Evolutionary conservation across 2,113 vertebrate species (phyloP), one percentile per base, ranked within the genome.

Genomic region (Apaloderma vittatum): DNA sequence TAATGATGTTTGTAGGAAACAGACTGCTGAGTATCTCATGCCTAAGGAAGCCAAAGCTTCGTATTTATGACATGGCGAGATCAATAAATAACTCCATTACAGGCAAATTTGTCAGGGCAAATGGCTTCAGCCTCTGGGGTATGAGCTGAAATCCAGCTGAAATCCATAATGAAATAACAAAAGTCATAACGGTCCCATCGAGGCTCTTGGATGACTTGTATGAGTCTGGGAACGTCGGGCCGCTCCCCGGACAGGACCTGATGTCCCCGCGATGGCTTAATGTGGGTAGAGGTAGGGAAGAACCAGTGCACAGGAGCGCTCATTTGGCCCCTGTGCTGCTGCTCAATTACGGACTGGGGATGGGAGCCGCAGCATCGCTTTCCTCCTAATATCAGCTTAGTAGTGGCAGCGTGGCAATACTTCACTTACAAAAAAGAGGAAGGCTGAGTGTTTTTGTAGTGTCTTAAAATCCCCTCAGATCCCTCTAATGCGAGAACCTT

Each of bases 251-350:
- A 76, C 32, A 92, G 51, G 55, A 37, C 13, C 46, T 29, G 36
- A 24, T 16, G n/a, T 59, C 34, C 59, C 45, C 6, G 2, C 2
- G 2, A 32, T 1, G 37, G n/a, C 15, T 51, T 58, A 7, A 30
- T 3, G 73, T 17, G 65, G 40, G 22, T 2, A 4, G n/a, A 67
- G 37, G 8, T 24, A 51, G 27, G 72, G 24, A 58, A 79, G 59
- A 73, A 58, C 16, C 43, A 34, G 9, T 12, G 12, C 0, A 0
- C 1, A 2, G 63, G 49, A 20, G 20, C 3, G 1, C 7, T 49
- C 9, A 6, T 67, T 46, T 23, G 34, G 62, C 37, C 51, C 30
- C n/a, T 3, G 6, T 0, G 3, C 52, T 85, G 66, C n/a, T 58
- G 40, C 59, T 93, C 15, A 7, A 16, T 17, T 12, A 12, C 0